Base-by-base conservation (phyloP, 1,140 invertebrate genomes). In the Brachionus rubens region DNA sequence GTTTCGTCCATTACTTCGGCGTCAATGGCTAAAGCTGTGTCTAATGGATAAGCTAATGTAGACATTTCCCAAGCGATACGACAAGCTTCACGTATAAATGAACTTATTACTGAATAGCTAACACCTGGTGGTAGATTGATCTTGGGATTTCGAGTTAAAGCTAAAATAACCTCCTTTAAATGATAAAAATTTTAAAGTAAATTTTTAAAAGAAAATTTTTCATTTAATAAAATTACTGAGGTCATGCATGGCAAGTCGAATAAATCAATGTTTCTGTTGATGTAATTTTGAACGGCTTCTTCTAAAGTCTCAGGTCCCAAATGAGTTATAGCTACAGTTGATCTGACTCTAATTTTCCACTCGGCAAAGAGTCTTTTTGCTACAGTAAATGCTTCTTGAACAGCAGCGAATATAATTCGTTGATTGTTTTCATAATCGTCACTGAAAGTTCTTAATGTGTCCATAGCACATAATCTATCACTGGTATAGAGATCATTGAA, bases 341-440 rank as follows among this genome's bases (percentile, higher is more conserved):
- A 81, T 33, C 83, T 78, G 6, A 83, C 82, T 76, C 83, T 82
- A 80, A 83, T 81, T 81, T 85, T 85, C 78, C 82, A 83, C 78
- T 82, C 81, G 41, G 81, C 80, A 80, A 84, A 85, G n/a, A 80
- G 80, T 47, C 79, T 72, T 78, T 84, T 84, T 21, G 83, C 82
- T 14, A 79, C 80, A 76, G 78, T 80, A 79, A 84, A 84, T 7
- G 83, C 81, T 77, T 85, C 83, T 79, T 81, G 80, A n/a, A 85
- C 70, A 54, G 79, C 81, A 76, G 79, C 68, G 77, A 82, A 83
- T 76, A 81, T 78, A 52, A 85, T 83, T 76, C 82, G 77, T 77
- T 83, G 82, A 77, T 83, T 83, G 68, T 82, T 84, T 72, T 85
- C 83, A 65, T 83, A 79, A 67, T 84, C 83, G 70, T 83, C 81